phyloP scores from a whole-genome alignment of 2,113 vertebrate species.

The Polypterus bichir region DNA sequence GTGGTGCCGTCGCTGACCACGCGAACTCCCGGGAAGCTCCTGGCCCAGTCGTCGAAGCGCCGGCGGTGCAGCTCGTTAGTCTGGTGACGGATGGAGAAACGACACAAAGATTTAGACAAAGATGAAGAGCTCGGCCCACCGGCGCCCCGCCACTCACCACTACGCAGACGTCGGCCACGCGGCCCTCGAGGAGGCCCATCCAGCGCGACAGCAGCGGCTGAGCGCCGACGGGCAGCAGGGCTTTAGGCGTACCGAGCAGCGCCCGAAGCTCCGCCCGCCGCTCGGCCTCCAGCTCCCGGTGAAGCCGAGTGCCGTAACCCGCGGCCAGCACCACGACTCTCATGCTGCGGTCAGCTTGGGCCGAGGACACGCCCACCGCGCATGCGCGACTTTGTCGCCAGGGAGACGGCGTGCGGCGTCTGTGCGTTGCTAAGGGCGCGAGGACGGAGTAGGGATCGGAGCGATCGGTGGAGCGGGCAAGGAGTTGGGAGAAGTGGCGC shows the following conservation, averaged over 20 bases:
- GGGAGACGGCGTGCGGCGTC: not conserved
- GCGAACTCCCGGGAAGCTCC: no score
- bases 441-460: not conserved
- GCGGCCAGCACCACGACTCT: constrained; percentile 61
- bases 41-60: no score
- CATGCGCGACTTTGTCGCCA: not conserved
- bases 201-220: constrained; percentile 44
- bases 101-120: no score
- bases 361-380: not conserved
- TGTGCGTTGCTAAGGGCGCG: not conserved
- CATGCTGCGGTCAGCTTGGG: constrained; percentile 28
- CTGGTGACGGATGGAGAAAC: no score
- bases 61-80: no score
- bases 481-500: not conserved
- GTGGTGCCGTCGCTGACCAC: no score
- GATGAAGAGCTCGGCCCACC: no score
- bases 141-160: constrained; percentile 36
- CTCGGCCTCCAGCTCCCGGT: constrained; percentile 43
- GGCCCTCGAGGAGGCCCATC: constrained; percentile 21
- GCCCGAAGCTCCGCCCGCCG: constrained; percentile 34
- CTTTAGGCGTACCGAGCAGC: constrained; percentile 43
- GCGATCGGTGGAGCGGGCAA: not conserved
- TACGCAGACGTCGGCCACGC: constrained; percentile 41
- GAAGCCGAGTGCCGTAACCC: constrained; percentile 60
- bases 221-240: constrained; percentile 51